Percentiles rank a stretch among this genome's conserved stretches.
These are phyloP conservation scores for Microctenopoma lineatum DNA, from an alignment of 2,797 vertebrate species.

Conservation along the genomic window DNA sequence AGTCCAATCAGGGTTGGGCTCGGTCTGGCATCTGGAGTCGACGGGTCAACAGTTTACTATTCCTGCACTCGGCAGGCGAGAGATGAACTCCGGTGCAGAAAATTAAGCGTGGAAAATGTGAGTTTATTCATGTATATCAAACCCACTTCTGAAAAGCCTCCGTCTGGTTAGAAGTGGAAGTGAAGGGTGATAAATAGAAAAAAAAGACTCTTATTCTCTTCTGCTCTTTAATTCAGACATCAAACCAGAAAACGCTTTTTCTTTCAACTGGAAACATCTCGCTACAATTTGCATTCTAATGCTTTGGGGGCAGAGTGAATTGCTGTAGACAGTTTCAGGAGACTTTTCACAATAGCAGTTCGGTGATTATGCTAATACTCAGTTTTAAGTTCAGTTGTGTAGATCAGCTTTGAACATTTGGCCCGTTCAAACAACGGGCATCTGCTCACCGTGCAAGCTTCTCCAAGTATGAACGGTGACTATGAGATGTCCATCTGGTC, in stretches of 20 bases:
- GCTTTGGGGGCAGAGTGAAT: conserved; percentile 23
- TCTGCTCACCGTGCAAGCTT: conserved; percentile 62
- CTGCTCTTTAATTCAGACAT: conserved; percentile 40
- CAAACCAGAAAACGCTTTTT: conserved; percentile 32
- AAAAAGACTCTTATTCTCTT: conserved; percentile 39
- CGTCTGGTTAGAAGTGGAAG: conserved; percentile 34
- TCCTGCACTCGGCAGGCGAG: conserved; percentile 45
- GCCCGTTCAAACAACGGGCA: conserved; percentile 49
- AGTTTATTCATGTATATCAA: conserved; percentile 74
- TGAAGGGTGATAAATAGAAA: conserved; percentile 26
- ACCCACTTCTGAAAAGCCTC: conserved; percentile 45
- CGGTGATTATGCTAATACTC: conserved; percentile 2
- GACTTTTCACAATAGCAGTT: conserved; percentile 7
- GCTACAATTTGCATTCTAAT: conserved; percentile 52
- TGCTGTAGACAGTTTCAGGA: conserved; percentile 12
- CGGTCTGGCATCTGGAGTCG: conserved; percentile 60
- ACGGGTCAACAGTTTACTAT: conserved; percentile 64
- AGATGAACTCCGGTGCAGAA: conserved; percentile 35
- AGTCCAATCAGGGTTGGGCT: conserved; percentile 68
- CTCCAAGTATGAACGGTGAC: conserved; percentile 68
- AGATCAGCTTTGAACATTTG: conserved; percentile 5
- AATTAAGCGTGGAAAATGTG: conserved; percentile 65
- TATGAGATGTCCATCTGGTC: conserved; percentile 69
- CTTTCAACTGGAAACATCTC: conserved; percentile 14
- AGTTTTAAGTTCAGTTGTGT: conserved; percentile 1